phyloP scores from a whole-genome alignment of 2,113 vertebrate genomes.

The Tyto alba region DNA sequence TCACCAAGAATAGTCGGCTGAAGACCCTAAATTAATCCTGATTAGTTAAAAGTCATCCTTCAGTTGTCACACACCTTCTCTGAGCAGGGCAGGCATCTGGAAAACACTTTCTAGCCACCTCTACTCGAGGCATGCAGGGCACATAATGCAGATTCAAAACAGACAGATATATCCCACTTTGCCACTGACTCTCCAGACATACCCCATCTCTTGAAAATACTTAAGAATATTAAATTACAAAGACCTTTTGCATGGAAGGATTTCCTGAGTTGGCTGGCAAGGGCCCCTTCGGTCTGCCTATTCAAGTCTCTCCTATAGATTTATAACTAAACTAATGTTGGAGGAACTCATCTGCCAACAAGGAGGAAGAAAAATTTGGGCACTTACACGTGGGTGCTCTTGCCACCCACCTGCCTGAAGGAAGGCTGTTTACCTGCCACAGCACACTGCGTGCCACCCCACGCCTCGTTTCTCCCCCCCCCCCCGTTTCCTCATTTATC shows the following conservation, averaged over 20 bases:
- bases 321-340: background rate
- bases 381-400: fast-evolving
- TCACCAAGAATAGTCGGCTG: background rate
- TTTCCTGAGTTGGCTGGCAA: background rate
- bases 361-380: background rate
- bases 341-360: background rate
- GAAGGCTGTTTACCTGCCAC: background rate
- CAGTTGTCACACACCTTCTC: background rate
- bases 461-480: too few species aligned
- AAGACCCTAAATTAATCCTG: background rate
- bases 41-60: background rate
- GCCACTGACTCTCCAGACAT: background rate
- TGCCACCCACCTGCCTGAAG: too few species aligned
- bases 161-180: background rate
- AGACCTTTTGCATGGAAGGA: background rate
- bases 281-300: background rate
- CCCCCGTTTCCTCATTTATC: background rate
- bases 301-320: background rate
- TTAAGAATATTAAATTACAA: background rate
- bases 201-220: background rate
- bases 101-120: background rate
- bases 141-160: background rate
- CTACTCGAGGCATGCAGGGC: background rate
- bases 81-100: fast-evolving
- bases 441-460: background rate